phyloP scores from a whole-genome alignment of 23 tunicate species.

The Oikopleura dioica region DNA sequence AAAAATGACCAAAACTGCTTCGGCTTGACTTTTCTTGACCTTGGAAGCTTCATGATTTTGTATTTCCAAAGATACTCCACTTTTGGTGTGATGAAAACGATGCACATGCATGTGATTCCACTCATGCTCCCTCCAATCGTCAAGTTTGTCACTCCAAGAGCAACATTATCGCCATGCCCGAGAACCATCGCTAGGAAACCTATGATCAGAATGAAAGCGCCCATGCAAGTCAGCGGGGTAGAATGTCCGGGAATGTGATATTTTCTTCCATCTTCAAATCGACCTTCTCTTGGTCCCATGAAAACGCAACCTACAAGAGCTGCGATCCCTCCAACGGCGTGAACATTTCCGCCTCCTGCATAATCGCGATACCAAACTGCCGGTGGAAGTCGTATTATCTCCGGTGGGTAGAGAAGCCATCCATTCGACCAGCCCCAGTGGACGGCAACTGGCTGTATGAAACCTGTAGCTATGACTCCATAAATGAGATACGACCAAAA shows the following conservation, averaged over 20 bases:
- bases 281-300: constrained; percentile 50
- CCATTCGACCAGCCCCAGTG: constrained; percentile 44
- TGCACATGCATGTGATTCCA: constrained; percentile 14
- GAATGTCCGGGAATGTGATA: constrained; percentile 15
- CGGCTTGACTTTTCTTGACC: constrained; percentile 16
- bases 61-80: neutral
- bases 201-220: constrained; percentile 22
- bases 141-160: constrained; percentile 15
- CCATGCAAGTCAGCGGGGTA: constrained; percentile 20
- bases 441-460: constrained; percentile 29
- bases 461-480: constrained; percentile 31
- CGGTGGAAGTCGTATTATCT: neutral
- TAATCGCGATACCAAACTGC: constrained; percentile 25
- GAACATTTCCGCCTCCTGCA: constrained; percentile 24
- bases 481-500: constrained; percentile 23
- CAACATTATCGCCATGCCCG: constrained; percentile 20
- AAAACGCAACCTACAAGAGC: constrained; percentile 34
- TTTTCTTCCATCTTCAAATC: constrained; percentile 29
- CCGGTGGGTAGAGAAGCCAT: constrained; percentile 18
- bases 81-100: neutral
- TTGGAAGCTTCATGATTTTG: neutral
- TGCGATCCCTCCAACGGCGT: constrained; percentile 48
- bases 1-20: neutral
- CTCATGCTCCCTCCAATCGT: constrained; percentile 17
- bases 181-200: constrained; percentile 20